A percentile compares a stretch with the other conserved stretches of the same genome.
phyloP scores from a whole-genome alignment of 2,797 vertebrate species.

The Liparis tanakae region DNA sequence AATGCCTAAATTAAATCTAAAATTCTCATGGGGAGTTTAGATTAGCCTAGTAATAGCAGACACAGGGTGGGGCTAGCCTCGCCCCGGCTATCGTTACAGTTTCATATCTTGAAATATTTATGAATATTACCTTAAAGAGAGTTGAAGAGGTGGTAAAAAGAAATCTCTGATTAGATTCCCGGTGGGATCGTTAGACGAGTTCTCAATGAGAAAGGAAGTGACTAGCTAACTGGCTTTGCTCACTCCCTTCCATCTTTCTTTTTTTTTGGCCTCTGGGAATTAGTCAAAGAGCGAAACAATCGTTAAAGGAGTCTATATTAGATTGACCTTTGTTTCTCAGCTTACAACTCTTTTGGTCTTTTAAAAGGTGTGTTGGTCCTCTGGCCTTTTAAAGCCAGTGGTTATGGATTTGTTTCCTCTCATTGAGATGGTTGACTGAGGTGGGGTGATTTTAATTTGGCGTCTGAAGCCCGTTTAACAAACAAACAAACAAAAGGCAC shows the following conservation, averaged over 20 bases:
- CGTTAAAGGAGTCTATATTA: constrained; percentile 81
- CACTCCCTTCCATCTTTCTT: constrained; percentile 17
- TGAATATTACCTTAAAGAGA: constrained; percentile 68
- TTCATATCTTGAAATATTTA: constrained; percentile 74
- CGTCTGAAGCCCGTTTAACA: constrained; percentile 49
- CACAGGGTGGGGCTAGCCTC: constrained; percentile 55
- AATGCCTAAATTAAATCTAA: constrained; percentile 89
- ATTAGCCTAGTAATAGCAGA: constrained; percentile 83
- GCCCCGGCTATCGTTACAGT: constrained; percentile 66
- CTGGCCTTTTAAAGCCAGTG: constrained; percentile 80
- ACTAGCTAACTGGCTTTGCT: constrained; percentile 54
- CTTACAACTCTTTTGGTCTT: constrained; percentile 78
- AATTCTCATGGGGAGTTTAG: constrained; percentile 88
- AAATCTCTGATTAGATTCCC: constrained; percentile 55
- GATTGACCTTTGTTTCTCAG: constrained; percentile 82
- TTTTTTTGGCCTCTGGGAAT: constrained; percentile 71
- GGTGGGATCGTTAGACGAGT: constrained; percentile 37
- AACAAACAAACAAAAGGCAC: constrained; percentile 7
- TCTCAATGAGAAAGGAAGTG: constrained; percentile 39
- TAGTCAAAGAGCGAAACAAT: constrained; percentile 78
- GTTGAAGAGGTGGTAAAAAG: constrained; percentile 53
- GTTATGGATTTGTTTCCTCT: constrained; percentile 81
- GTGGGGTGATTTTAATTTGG: constrained; percentile 56
- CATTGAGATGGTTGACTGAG: constrained; percentile 61
- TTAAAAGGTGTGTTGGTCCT: constrained; percentile 80